Conservation (phyloP, 2,888 invertebrate species). For the Eupithecia inturbata region DNA sequence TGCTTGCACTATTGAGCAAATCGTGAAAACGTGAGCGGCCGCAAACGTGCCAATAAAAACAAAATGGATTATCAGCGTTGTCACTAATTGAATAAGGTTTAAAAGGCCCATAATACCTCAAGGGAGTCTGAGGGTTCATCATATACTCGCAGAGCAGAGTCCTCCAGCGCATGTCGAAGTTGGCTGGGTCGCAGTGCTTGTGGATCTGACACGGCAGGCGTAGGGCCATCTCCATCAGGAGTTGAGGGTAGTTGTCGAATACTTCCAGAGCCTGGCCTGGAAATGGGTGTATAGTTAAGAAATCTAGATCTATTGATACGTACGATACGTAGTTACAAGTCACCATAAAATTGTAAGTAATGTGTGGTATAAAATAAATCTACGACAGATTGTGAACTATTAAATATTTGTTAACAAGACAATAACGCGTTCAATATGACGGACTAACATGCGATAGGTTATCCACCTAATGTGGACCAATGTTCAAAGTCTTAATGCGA, state of each 20-base stretch:
- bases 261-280: slow-evolving; percentile 94
- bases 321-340: too few species aligned
- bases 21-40: too few species aligned
- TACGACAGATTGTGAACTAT: neutral
- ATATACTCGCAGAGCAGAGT: slow-evolving; percentile 95
- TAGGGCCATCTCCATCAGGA: slow-evolving; percentile 97
- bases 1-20: too few species aligned
- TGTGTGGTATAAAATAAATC: neutral
- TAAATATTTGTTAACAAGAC: too few species aligned
- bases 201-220: slow-evolving; percentile 97
- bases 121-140: slow-evolving; percentile 97
- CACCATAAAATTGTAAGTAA: neutral
- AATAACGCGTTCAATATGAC: too few species aligned
- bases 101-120: slow-evolving; percentile 67
- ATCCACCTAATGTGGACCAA: too few species aligned
- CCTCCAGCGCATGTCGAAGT: slow-evolving; percentile 88
- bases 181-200: slow-evolving; percentile 87
- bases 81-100: neutral
- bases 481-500: too few species aligned
- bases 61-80: neutral
- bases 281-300: neutral
- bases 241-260: slow-evolving; percentile 96
- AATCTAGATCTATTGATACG: too few species aligned
- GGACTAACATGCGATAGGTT: too few species aligned
- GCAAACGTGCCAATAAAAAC: neutral